Percentiles rank a stretch among this genome's conserved stretches.
These are phyloP conservation scores for Hyperoplus immaculatus DNA, from an alignment of 2,797 vertebrate genomes.

Conservation along the genomic window DNA sequence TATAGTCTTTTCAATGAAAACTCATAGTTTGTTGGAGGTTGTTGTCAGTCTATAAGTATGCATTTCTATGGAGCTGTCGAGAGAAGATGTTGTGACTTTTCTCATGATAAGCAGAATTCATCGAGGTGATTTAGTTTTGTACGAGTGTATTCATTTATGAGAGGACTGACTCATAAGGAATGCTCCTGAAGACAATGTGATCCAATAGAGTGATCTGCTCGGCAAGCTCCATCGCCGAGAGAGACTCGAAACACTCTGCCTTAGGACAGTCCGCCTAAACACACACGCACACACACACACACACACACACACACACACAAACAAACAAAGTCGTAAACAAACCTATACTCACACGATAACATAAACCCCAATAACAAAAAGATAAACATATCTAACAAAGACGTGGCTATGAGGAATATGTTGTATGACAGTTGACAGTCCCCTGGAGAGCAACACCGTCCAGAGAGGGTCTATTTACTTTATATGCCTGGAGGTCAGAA, in stretches of 20 bases:
- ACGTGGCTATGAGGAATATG: slow-evolving; percentile 33
- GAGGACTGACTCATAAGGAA: slow-evolving; percentile 95
- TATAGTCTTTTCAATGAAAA: neutral
- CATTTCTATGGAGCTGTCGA: neutral
- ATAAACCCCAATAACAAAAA: slow-evolving; percentile 22
- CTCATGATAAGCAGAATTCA: neutral
- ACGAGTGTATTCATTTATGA: neutral
- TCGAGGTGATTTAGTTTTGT: slow-evolving; percentile 3
- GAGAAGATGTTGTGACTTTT: neutral
- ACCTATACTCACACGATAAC: slow-evolving; percentile 9
- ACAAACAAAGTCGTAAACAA: slow-evolving; percentile 26
- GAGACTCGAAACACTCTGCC: slow-evolving; percentile 93
- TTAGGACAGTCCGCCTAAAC: slow-evolving; percentile 90
- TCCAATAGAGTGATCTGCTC: slow-evolving; percentile 98
- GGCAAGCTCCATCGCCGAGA: slow-evolving; percentile 97
- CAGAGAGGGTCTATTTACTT: slow-evolving; percentile 20
- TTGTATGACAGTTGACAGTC: slow-evolving; percentile 49
- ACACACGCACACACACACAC: slow-evolving; percentile 17
- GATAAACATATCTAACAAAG: slow-evolving; percentile 53
- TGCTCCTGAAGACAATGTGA: slow-evolving; percentile 96
- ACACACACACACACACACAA: slow-evolving; percentile 20
- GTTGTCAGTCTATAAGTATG: neutral
- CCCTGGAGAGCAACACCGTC: slow-evolving; percentile 19
- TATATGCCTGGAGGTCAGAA: slow-evolving; percentile 23
- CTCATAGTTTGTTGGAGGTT: neutral